Percentiles rank a stretch among this genome's conserved stretches.
Conservation (phyloP, 2,797 vertebrate genomes). For the Hydrolagus colliei region DNA sequence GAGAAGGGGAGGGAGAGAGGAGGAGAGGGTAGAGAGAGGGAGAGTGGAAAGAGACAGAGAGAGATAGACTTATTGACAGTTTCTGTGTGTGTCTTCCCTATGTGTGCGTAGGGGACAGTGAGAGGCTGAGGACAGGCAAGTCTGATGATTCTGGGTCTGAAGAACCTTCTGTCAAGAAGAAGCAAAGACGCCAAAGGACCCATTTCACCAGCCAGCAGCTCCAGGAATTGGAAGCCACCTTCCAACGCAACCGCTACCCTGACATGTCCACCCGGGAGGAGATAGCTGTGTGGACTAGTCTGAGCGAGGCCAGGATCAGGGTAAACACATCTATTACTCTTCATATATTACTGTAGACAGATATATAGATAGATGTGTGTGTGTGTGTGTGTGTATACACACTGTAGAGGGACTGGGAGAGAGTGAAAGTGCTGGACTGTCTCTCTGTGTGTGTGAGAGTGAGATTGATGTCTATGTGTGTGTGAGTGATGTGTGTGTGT, state of each 20-base stretch:
- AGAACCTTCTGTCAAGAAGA: constrained; percentile 31
- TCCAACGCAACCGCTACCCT: constrained; percentile 35
- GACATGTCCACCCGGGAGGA: constrained; percentile 35
- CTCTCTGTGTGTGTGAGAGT: too few species aligned
- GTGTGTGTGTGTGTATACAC: too few species aligned
- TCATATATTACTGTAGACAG: too few species aligned
- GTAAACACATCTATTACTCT: constrained; percentile 5
- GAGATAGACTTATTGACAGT: background rate
- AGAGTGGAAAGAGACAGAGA: background rate
- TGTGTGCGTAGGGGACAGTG: constrained; percentile 9
- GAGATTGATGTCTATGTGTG: too few species aligned
- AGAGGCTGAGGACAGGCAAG: constrained; percentile 20
- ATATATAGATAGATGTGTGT: too few species aligned
- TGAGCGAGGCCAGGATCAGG: constrained; percentile 34
- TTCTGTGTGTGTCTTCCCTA: background rate
- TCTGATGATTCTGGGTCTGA: constrained; percentile 29
- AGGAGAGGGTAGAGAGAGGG: too few species aligned
- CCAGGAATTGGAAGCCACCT: constrained; percentile 36
- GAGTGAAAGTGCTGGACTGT: too few species aligned
- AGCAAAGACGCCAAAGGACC: constrained; percentile 25
- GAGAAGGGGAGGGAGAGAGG: too few species aligned
- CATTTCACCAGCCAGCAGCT: constrained; percentile 35
- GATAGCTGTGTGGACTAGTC: constrained; percentile 35
- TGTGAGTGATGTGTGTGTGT: too few species aligned
- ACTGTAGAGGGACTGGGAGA: too few species aligned